Base-by-base conservation (phyloP, 1,140 invertebrate genomes). In the Cecropterus lyciades region DNA sequence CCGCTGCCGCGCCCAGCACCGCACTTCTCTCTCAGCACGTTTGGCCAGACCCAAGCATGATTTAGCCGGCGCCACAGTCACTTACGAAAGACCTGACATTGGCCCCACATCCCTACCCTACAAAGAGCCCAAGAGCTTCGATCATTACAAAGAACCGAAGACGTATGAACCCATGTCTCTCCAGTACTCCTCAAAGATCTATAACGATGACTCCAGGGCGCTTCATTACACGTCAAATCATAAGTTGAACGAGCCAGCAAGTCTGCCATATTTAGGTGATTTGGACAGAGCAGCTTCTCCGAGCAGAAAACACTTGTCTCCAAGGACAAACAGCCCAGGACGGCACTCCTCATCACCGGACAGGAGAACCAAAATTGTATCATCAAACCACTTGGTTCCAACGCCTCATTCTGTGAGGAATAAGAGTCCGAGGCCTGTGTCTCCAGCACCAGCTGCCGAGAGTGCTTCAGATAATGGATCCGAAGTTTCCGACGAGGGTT, bases 401-500 rank as follows among this genome's bases (percentile, higher is more conserved):
- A 83, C 79, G 14, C 89, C 88, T 37, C 85, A 83, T 60, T 80
- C 80, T 1, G 82, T 84, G 10, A 84, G 85, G 64, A 88, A 91
- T 73, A 83, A 82, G 49, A 91, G 81, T 69, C 85, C 82, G n/a
- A 78, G 81, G 68, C 92, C 79, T 46, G 88, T 72, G 67, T 93
- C 76, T 73, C 93, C 64, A 0, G 85, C 86, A 0, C 89, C 89
- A 6, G 81, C 79, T 0, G 80, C 90, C 43, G 93, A 94, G 63
- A 93, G 95, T 49, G 95, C 96, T 65, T 96, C 96, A 64, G 97
- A 97, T 84, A 97, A 96, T 72, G 96, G 96, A 2, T 97, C 96
- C 62, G 96, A 97, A 82, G 96, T 97, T 14, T 97, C 96, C 43
- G 97, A 98, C 87, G 97, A 97, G 81, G 97, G 97, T 3, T 98